Evolutionary conservation across 2,797 vertebrate genomes (phyloP), one percentile per base, ranked within the genome.

Genomic region (Trachurus trachurus): DNA sequence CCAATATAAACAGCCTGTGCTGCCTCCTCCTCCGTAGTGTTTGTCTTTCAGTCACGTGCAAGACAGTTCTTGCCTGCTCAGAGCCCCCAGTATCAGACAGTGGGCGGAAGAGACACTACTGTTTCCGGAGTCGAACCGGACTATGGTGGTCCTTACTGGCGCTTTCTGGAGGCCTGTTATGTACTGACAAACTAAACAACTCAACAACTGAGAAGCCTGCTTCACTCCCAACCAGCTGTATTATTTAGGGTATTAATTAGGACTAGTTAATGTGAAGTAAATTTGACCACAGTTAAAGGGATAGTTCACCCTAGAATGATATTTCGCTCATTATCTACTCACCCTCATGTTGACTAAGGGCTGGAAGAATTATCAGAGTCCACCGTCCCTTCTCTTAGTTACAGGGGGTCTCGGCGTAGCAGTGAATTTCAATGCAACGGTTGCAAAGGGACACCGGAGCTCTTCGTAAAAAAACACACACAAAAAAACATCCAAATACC

Each of bases 1-100:
- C 44, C 83, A 90, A 75, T 77, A 74, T 88, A 92, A 94, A 89
- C 89, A 93, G 83, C 62, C 74, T 75, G 60, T 57, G 71, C 80
- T 66, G 79, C 80, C 65, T 62, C 56, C 65, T 81, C 63, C 59
- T 53, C 29, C 11, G 34, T 5, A 58, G 11, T 70, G 72, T 75
- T 70, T 71, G 71, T 73, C 50, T 75, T 72, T 82, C 54, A 63
- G 75, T 86, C 82, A 80, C 49, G 54, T 85, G 74, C 59, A 45
- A 45, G 29, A n/a, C n/a, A n/a, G 26, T 78, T 84, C 64, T 65
- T 70, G 71, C 76, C 81, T 76, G 71, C 71, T 82, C 58, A 42
- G 68, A 74, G 66, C 26, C 50, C 80, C 40, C 10, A 16, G 26
- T 82, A 76, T 83, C 75, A 83, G 86, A 83, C 75, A 40, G 64